A percentile compares a stretch with the other conserved stretches of the same genome.
phyloP scores from a whole-genome alignment of 2,888 invertebrate species.

The Drosophila lutescens region DNA sequence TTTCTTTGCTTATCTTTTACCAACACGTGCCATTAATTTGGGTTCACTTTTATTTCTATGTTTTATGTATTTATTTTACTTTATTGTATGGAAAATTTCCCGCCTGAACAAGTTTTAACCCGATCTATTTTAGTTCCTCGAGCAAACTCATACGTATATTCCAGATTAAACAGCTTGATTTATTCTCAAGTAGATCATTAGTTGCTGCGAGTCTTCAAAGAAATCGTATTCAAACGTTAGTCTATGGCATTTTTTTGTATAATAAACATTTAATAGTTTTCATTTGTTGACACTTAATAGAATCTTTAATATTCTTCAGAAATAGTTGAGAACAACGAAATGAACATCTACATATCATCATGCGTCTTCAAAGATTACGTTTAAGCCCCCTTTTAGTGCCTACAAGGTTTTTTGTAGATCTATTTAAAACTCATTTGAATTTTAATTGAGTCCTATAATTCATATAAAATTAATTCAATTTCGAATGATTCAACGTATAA shows the following conservation, averaged over 20 bases:
- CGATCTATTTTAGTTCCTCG: neutral
- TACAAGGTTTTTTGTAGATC: neutral
- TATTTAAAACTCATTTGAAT: no score
- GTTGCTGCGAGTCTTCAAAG: neutral
- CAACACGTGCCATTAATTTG: conserved; percentile 60
- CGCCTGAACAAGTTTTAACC: neutral
- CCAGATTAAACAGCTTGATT: conserved; percentile 15
- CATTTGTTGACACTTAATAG: neutral
- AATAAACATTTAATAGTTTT: neutral
- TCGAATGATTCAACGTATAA: neutral
- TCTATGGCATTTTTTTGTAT: neutral
- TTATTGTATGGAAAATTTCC: conserved; percentile 26
- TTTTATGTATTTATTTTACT: conserved; percentile 21
- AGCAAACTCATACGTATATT: neutral
- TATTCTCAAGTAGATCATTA: conserved; percentile 3
- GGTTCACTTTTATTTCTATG: conserved; percentile 39
- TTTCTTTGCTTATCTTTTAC: conserved; percentile 32
- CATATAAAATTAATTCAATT: no score
- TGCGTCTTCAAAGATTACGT: neutral
- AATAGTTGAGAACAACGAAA: neutral
- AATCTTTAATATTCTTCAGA: neutral
- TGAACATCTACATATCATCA: neutral
- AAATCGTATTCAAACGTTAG: neutral
- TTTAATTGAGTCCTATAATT: no score
- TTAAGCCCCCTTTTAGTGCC: neutral